Conservation (phyloP, 92 coral and sea anemone genomes). For the Epizoanthus ramosus region DNA sequence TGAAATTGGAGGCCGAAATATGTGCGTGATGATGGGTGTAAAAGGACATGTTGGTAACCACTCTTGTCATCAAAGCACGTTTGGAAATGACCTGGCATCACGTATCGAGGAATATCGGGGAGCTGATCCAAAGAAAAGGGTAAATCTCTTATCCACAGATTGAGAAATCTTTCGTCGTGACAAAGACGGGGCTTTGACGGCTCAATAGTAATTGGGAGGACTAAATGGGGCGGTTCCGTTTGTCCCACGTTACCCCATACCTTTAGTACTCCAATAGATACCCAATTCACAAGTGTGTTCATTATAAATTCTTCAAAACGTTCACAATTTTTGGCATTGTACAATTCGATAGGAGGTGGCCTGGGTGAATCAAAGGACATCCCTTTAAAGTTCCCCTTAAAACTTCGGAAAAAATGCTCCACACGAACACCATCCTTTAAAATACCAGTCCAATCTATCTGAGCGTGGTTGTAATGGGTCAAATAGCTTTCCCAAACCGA, state of each 20-base stretch:
- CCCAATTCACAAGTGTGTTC: constrained; percentile 25
- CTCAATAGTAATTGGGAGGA: constrained; percentile 45
- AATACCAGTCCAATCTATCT: no score
- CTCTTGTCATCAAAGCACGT: background rate
- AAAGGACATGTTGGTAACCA: constrained; percentile 18
- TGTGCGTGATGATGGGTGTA: background rate
- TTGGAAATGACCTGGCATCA: constrained; percentile 14
- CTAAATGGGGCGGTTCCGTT: constrained; percentile 20
- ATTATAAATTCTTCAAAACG: no score
- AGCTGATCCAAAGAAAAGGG: constrained; percentile 29
- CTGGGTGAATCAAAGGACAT: constrained; percentile 16
- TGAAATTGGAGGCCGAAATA: constrained; percentile 35
- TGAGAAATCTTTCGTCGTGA: constrained; percentile 46
- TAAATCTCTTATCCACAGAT: constrained; percentile 41
- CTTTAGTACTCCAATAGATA: constrained; percentile 5
- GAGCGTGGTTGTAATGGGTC: no score
- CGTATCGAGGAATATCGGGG: constrained; percentile 34
- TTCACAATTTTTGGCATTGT: no score
- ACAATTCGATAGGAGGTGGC: no score
- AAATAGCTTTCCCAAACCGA: no score
- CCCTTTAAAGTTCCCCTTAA: constrained; percentile 56
- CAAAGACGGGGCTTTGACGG: constrained; percentile 53
- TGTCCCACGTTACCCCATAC: constrained; percentile 13
- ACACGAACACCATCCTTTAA: no score
- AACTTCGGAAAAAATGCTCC: no score